Conservation (phyloP, 2,113 vertebrate genomes). For the Excalfactoria chinensis region DNA sequence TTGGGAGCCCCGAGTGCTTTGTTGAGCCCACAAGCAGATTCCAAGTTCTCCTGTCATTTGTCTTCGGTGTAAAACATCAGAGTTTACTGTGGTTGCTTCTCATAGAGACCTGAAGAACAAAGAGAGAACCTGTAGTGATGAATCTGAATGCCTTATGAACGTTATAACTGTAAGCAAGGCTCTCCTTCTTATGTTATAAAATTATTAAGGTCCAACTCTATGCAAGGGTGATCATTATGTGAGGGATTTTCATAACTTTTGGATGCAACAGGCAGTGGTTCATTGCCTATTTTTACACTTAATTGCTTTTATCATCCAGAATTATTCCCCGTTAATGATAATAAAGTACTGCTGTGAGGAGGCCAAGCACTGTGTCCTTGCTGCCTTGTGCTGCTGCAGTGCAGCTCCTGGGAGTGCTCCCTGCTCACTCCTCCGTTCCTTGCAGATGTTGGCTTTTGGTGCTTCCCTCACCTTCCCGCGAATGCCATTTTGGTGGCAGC, state of each 20-base stretch:
- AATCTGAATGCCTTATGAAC: conserved; percentile 32
- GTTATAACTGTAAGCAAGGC: conserved; percentile 36
- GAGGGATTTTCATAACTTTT: conserved; percentile 54
- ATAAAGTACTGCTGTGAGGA: conserved; percentile 34
- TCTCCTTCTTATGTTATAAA: conserved; percentile 44
- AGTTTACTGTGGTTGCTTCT: conserved; percentile 45
- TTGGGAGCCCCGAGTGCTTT: accelerated
- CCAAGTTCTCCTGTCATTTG: conserved; percentile 32
- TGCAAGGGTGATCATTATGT: conserved; percentile 48
- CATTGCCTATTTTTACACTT: conserved; percentile 62
- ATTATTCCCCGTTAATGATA: conserved; percentile 39
- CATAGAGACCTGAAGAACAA: not conserved
- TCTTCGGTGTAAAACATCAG: conserved; percentile 51
- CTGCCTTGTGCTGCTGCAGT: not conserved
- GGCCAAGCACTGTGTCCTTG: not conserved
- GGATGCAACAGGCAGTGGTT: conserved; percentile 31
- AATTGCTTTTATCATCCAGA: conserved; percentile 67
- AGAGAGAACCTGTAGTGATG: not conserved
- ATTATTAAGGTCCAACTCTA: conserved; percentile 44
- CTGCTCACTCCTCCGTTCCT: not conserved
- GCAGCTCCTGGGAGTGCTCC: accelerated
- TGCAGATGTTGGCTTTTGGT: not conserved
- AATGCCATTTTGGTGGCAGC: not conserved
- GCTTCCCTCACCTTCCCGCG: not conserved
- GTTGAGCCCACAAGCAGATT: not conserved